A percentile compares a stretch with the other conserved stretches of the same genome.
Conservation (phyloP, 2,797 vertebrate genomes). For the Pangasius mekongensis region DNA sequence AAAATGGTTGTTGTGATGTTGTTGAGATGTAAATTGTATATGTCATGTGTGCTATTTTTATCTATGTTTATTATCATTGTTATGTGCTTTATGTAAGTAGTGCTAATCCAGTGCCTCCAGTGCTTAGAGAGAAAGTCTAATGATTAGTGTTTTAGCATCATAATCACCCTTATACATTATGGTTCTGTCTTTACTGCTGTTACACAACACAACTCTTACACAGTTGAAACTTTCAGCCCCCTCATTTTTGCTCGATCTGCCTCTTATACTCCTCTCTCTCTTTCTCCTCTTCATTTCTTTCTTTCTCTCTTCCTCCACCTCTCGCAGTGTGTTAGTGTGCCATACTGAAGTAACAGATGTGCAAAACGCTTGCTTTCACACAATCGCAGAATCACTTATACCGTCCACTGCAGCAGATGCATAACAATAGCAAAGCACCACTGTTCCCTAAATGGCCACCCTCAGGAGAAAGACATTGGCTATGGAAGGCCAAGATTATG, state of each 20-base stretch:
- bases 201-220: conserved; percentile 51
- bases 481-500: conserved; percentile 15
- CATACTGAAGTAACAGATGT: conserved; percentile 44
- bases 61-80: not conserved
- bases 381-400: conserved; percentile 9
- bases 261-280: conserved; percentile 41
- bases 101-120: not conserved
- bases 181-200: conserved; percentile 36
- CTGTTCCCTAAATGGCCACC: conserved; percentile 9
- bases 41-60: not conserved
- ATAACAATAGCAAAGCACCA: not conserved
- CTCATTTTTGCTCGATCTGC: conserved; percentile 42
- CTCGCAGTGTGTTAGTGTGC: conserved; percentile 45
- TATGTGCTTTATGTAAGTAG: not conserved
- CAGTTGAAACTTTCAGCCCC: conserved; percentile 51
- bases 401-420: conserved; percentile 8
- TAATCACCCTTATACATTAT: conserved; percentile 7
- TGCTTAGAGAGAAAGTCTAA: not conserved
- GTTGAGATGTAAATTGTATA: not conserved
- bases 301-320: conserved; percentile 37
- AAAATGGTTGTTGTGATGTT: not conserved
- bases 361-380: conserved; percentile 12
- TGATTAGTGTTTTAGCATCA: not conserved
- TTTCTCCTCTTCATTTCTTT: conserved; percentile 35
- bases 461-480: conserved; percentile 7